Percentiles rank a stretch among this genome's conserved stretches.
Evolutionary conservation across 2,888 invertebrate species (phyloP).

Genomic region (Cylloceria caligata): DNA sequence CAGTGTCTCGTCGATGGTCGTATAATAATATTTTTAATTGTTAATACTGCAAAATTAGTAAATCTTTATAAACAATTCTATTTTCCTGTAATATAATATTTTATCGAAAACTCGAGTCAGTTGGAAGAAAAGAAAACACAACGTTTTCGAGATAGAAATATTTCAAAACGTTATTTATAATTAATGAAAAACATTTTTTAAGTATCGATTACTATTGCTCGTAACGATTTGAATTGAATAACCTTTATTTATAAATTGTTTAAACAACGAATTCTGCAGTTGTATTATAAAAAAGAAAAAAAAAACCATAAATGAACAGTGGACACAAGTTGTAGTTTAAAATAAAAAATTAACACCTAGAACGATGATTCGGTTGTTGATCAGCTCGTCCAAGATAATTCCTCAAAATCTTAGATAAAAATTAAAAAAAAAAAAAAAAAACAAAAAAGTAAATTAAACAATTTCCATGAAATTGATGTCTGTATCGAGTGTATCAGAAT

Average conservation of each 20-base stretch:
- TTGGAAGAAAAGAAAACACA: neutral
- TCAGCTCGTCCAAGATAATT: neutral
- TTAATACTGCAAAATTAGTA: neutral
- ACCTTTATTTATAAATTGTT: neutral
- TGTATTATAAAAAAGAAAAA: neutral
- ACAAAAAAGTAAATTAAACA: neutral
- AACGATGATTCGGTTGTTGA: neutral
- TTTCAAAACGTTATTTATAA: too few species aligned
- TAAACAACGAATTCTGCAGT: neutral
- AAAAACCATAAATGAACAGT: neutral
- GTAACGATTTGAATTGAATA: neutral
- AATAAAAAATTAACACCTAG: neutral
- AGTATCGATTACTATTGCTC: neutral
- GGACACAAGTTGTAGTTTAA: neutral
- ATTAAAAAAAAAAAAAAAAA: neutral
- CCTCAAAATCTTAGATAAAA: neutral
- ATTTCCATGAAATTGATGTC: neutral
- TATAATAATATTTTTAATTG: too few species aligned
- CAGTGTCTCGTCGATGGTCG: neutral
- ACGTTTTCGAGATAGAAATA: neutral
- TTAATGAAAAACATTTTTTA: too few species aligned
- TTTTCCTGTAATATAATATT: neutral
- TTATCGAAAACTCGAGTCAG: neutral
- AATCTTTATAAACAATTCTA: neutral
- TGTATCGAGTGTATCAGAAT: constrained; percentile 16